These are phyloP conservation scores for Aproaerema taeniolella DNA, from an alignment of 2,888 invertebrate species.

Conservation along the genomic window DNA sequence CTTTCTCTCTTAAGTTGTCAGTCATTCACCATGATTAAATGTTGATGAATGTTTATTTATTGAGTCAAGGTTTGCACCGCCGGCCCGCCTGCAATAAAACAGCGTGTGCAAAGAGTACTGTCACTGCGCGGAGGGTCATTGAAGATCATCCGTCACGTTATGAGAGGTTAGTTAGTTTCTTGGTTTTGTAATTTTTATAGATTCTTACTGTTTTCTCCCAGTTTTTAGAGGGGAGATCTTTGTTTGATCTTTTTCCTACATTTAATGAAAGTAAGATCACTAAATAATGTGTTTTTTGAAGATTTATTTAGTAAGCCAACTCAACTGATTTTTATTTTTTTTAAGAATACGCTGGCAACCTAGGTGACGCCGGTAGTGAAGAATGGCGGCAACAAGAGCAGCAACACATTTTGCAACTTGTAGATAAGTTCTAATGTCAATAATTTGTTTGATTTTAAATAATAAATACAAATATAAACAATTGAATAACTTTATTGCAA, in stretches of 20 bases:
- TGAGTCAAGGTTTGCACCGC: conserved; percentile 80
- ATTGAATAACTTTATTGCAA: conserved; percentile 42
- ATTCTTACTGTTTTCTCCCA: too few relatives aligned
- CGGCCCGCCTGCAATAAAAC: conserved; percentile 85
- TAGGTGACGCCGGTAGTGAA: conserved; percentile 92
- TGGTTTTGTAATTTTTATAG: background rate
- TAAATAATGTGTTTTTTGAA: too few relatives aligned
- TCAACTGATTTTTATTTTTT: too few relatives aligned
- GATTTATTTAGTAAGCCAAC: too few relatives aligned
- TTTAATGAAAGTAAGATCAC: too few relatives aligned
- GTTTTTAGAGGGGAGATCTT: too few relatives aligned
- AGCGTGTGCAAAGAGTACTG: conserved; percentile 91
- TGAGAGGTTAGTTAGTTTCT: conserved; percentile 82
- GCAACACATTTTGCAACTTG: conserved; percentile 92
- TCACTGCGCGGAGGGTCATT: conserved; percentile 93
- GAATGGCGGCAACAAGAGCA: conserved; percentile 93
- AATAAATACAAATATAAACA: conserved; percentile 23
- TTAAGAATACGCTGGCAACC: conserved; percentile 95
- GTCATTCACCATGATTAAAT: background rate
- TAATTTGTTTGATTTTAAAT: background rate
- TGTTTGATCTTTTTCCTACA: too few relatives aligned
- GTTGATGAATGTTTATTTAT: background rate
- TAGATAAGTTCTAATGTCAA: conserved; percentile 90
- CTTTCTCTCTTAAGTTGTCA: too few relatives aligned
- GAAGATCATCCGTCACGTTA: conserved; percentile 94